These are phyloP conservation scores for Microctenopoma stevenorrisi DNA, from an alignment of 2,797 vertebrate species.

Conservation along the genomic window DNA sequence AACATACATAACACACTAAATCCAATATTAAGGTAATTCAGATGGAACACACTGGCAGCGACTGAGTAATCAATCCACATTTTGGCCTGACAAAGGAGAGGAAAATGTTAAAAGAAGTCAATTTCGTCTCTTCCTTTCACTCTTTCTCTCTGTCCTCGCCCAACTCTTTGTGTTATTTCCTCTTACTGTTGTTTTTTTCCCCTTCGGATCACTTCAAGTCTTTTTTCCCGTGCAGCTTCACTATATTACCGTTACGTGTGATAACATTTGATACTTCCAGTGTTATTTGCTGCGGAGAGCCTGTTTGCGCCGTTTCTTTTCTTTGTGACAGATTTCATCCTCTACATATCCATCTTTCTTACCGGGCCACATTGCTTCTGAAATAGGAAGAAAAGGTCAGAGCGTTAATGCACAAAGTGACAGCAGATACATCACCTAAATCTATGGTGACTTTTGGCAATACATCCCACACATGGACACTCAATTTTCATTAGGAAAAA, in stretches of 20 bases:
- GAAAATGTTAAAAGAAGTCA: constrained; percentile 48
- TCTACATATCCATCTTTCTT: constrained; percentile 75
- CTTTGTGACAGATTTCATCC: constrained; percentile 65
- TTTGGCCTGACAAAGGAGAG: constrained; percentile 60
- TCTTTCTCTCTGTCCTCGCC: constrained; percentile 2
- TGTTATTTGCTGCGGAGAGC: constrained; percentile 43
- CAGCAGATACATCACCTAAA: constrained; percentile 75
- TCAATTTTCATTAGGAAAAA: constrained; percentile 52
- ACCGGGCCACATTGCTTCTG: constrained; percentile 67
- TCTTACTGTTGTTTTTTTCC: not conserved
- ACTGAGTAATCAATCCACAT: constrained; percentile 73
- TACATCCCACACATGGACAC: constrained; percentile 56
- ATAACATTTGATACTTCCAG: constrained; percentile 14
- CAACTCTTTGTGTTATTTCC: constrained; percentile 26
- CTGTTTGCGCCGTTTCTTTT: constrained; percentile 47
- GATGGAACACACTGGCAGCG: constrained; percentile 61
- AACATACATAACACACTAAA: constrained; percentile 71
- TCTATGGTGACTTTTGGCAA: constrained; percentile 71
- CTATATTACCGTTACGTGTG: constrained; percentile 25
- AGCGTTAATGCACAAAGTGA: constrained; percentile 74
- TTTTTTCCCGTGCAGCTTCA: constrained; percentile 36
- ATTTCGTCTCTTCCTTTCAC: constrained; percentile 36
- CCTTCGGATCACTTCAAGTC: constrained; percentile 34
- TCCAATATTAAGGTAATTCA: constrained; percentile 76
- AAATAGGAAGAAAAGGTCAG: constrained; percentile 78